Percentiles rank a stretch among this genome's conserved stretches.
phyloP scores from a whole-genome alignment of 1,140 invertebrate genomes.

The Tetranychus cinnabarinus region DNA sequence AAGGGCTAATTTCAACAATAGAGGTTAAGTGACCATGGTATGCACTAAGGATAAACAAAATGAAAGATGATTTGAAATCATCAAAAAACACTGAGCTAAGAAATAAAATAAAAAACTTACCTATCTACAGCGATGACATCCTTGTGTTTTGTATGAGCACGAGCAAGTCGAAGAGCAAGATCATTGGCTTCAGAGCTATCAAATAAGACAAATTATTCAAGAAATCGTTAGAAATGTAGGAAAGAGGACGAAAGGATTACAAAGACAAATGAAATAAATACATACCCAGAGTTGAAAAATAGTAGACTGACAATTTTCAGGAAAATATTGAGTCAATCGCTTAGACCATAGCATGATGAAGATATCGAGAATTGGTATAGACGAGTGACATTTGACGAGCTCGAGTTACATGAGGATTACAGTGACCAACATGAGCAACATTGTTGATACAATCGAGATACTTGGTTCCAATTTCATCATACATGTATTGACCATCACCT shows the following conservation, averaged over 20 bases:
- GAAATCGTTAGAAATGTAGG: not conserved
- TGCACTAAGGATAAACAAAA: constrained; percentile 40
- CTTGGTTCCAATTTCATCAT: constrained; percentile 62
- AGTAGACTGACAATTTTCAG: constrained; percentile 53
- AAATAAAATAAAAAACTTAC: constrained; percentile 31
- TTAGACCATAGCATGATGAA: constrained; percentile 86
- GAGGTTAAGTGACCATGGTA: constrained; percentile 92
- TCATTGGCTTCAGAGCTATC: constrained; percentile 94
- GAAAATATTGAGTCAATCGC: constrained; percentile 50
- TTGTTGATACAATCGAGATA: constrained; percentile 98
- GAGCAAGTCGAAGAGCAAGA: constrained; percentile 67
- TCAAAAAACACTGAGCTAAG: not conserved
- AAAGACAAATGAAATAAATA: constrained; percentile 4
- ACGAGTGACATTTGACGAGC: constrained; percentile 71
- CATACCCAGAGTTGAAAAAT: constrained; percentile 72
- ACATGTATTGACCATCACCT: constrained; percentile 82
- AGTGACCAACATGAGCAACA: constrained; percentile 95
- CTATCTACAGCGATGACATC: constrained; percentile 84
- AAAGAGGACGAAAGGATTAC: too few species aligned
- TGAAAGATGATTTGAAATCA: constrained; percentile 1
- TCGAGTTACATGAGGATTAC: constrained; percentile 73
- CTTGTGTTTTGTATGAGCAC: constrained; percentile 57
- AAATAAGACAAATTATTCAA: too few species aligned
- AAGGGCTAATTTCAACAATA: constrained; percentile 87
- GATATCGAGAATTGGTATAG: constrained; percentile 79